phyloP scores from a whole-genome alignment of 2,113 vertebrate genomes.

The Pteruthius melanotis region DNA sequence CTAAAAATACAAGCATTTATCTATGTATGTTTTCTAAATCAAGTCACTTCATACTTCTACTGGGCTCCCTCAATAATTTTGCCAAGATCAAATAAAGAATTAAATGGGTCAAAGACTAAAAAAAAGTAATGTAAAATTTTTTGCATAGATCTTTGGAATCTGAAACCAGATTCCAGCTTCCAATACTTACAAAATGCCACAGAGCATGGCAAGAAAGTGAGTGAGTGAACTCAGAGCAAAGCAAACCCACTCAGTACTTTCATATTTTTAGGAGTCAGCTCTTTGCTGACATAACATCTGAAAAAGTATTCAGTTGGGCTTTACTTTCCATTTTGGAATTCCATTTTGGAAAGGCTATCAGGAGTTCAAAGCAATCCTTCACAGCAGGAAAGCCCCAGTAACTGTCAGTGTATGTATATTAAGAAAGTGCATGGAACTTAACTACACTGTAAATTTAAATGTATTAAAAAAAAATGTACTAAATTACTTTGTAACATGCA shows the following conservation, averaged over 20 bases:
- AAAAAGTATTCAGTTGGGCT: neutral
- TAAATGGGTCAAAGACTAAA: neutral
- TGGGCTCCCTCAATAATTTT: neutral
- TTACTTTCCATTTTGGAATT: neutral
- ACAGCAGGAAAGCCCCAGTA: neutral
- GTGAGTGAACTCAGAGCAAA: neutral
- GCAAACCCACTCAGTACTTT: neutral
- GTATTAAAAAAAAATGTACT: too few relatives aligned
- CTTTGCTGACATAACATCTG: neutral
- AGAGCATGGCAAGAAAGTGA: neutral
- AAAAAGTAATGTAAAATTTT: neutral
- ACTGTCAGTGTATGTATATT: neutral
- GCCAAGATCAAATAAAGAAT: neutral
- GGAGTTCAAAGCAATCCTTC: neutral
- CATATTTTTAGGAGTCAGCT: neutral
- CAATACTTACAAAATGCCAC: neutral
- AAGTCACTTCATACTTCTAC: neutral
- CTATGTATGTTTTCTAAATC: neutral
- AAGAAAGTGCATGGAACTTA: neutral
- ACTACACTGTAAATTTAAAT: neutral
- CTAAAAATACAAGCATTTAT: conserved; percentile 11
- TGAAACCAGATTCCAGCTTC: neutral
- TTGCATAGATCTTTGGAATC: neutral
- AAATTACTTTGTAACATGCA: neutral
- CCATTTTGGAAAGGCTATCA: neutral